phyloP scores from a whole-genome alignment of 2,797 vertebrate genomes.

The Pagetopsis macropterus region DNA sequence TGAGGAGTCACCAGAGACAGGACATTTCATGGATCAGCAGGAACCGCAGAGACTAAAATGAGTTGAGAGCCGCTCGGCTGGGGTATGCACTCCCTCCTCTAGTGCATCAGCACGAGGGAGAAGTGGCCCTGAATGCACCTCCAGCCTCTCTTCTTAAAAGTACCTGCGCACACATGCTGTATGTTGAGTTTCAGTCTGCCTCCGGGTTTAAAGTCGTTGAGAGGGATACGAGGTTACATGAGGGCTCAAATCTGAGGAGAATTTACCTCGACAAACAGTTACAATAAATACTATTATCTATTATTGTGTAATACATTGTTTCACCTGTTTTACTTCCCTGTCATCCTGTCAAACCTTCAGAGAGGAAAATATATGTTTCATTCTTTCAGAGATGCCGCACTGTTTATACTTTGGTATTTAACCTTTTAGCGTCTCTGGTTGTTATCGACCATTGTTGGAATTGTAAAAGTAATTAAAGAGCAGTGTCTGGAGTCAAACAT shows the following conservation, averaged over 20 bases:
- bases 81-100: conserved; percentile 78
- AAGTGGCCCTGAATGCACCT: conserved; percentile 75
- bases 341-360: background rate
- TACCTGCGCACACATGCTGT: conserved; percentile 85
- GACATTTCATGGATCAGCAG: conserved; percentile 97
- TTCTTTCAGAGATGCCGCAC: background rate
- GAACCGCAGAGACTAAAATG: conserved; percentile 93
- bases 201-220: conserved; percentile 30
- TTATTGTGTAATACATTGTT: no score
- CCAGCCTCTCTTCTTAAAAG: conserved; percentile 80
- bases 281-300: background rate
- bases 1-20: conserved; percentile 93
- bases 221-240: background rate
- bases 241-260: background rate
- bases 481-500: no score
- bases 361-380: background rate
- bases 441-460: background rate
- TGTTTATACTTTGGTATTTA: background rate
- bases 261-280: background rate
- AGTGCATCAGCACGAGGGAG: conserved; percentile 85
- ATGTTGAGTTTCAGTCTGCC: conserved; percentile 68
- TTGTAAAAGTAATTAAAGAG: background rate
- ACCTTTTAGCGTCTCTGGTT: background rate
- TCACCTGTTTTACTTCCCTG: no score
- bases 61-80: conserved; percentile 90